phyloP scores from a whole-genome alignment of 2,888 invertebrate species.

The Athalia circularis region DNA sequence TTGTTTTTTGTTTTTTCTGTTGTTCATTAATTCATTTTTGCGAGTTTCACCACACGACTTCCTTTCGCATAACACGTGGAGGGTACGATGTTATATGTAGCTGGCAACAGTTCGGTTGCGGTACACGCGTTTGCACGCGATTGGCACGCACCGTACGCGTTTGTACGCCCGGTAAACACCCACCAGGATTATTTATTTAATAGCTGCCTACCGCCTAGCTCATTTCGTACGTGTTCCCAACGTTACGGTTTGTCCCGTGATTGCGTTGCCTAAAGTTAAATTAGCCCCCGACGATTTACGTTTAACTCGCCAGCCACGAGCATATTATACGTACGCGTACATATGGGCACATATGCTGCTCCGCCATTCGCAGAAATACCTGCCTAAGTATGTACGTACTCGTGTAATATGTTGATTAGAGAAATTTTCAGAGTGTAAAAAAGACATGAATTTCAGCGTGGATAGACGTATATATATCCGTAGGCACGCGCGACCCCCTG shows the following conservation, averaged over 20 bases:
- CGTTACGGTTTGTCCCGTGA: constrained; percentile 32
- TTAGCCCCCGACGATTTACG: constrained; percentile 39
- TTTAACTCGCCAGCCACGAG: constrained; percentile 1
- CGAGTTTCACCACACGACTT: not conserved
- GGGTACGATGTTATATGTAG: not conserved
- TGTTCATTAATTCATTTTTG: not conserved
- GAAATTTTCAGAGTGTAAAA: constrained; percentile 9
- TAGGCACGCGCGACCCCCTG: not conserved
- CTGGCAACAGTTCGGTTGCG: not conserved
- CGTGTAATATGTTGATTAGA: not conserved
- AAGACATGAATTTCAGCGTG: constrained; percentile 16
- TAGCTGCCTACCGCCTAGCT: constrained; percentile 27
- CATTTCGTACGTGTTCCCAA: constrained; percentile 40
- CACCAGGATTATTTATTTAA: constrained; percentile 43
- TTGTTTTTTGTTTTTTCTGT: not conserved
- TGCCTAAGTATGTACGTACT: not conserved
- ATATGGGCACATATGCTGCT: too few relatives aligned
- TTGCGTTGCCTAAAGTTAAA: constrained; percentile 39
- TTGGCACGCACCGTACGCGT: constrained; percentile 37
- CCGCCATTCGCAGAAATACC: too few relatives aligned
- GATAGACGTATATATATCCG: constrained; percentile 20
- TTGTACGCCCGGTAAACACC: constrained; percentile 31
- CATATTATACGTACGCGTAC: not conserved
- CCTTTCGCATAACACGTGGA: not conserved
- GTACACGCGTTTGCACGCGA: constrained; percentile 25